Evolutionary conservation across 2,113 vertebrate genomes (phyloP).

Genomic region (Emydocephalus ijimae): DNA sequence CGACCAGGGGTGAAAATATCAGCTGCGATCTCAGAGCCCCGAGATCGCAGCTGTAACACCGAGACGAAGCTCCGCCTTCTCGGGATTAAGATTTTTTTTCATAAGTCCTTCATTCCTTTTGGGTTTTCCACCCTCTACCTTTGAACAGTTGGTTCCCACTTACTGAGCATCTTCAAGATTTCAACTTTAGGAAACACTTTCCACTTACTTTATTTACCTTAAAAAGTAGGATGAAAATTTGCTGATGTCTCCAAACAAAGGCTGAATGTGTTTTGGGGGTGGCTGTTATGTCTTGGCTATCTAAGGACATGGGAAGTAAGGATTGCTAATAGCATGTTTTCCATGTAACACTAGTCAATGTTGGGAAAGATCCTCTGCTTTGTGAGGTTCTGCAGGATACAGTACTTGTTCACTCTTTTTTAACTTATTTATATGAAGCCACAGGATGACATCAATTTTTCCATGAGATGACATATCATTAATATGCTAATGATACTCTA

Average conservation of each 20-base stretch:
- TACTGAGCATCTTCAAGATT: background rate
- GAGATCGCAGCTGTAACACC: too few relatives aligned
- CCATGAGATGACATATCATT: background rate
- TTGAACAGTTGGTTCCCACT: background rate
- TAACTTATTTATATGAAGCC: background rate
- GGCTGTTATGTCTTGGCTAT: background rate
- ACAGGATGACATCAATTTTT: background rate
- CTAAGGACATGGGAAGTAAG: background rate
- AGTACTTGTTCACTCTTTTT: background rate
- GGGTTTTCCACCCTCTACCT: background rate
- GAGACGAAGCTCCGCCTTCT: too few relatives aligned
- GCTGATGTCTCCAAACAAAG: background rate
- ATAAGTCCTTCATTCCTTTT: background rate
- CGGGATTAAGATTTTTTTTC: background rate
- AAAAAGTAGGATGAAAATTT: background rate
- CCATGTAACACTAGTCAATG: background rate
- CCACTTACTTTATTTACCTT: background rate
- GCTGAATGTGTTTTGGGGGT: background rate
- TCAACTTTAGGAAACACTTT: background rate
- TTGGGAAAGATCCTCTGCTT: background rate
- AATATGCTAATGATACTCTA: background rate
- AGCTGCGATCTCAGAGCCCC: too few relatives aligned
- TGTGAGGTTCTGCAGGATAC: background rate
- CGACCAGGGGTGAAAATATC: too few relatives aligned
- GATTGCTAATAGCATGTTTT: background rate